A percentile compares a stretch with the other conserved stretches of the same genome.
phyloP scores from a whole-genome alignment of 2,797 vertebrate genomes.

The Rhodeus uyekii region DNA sequence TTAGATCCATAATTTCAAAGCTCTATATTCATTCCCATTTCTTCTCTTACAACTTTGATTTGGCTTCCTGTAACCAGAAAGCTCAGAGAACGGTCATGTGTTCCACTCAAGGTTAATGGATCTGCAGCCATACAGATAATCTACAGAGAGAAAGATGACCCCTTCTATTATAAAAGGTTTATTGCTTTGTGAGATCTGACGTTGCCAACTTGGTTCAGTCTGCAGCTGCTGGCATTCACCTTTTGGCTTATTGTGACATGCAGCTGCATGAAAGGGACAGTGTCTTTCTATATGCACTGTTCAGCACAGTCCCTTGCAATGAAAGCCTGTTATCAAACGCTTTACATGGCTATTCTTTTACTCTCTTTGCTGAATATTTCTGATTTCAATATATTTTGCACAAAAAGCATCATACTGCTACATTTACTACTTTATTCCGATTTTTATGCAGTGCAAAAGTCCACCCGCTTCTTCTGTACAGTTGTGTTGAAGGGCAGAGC shows the following conservation, averaged over 20 bases:
- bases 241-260: conserved; percentile 50
- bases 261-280: conserved; percentile 43
- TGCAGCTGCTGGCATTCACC: conserved; percentile 41
- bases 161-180: conserved; percentile 48
- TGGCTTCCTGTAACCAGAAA: conserved; percentile 35
- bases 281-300: conserved; percentile 45
- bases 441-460: conserved; percentile 19
- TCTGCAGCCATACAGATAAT: conserved; percentile 37
- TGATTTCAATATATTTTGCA: conserved; percentile 30
- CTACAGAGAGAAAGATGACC: conserved; percentile 45
- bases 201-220: conserved; percentile 38
- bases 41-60: conserved; percentile 43
- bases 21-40: conserved; percentile 30
- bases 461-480: neutral
- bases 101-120: conserved; percentile 53
- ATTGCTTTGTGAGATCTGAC: conserved; percentile 37
- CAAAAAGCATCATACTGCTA: conserved; percentile 40
- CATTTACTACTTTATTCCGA: conserved; percentile 43
- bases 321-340: conserved; percentile 49
- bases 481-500: conserved; percentile 21
- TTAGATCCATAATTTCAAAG: neutral
- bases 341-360: conserved; percentile 41
- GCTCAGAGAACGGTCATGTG: conserved; percentile 33
- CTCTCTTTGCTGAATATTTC: conserved; percentile 29
- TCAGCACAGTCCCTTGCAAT: conserved; percentile 14